Evolutionary conservation across 2,113 vertebrate species (phyloP).

Genomic region (Brachypodius melanocephalos): DNA sequence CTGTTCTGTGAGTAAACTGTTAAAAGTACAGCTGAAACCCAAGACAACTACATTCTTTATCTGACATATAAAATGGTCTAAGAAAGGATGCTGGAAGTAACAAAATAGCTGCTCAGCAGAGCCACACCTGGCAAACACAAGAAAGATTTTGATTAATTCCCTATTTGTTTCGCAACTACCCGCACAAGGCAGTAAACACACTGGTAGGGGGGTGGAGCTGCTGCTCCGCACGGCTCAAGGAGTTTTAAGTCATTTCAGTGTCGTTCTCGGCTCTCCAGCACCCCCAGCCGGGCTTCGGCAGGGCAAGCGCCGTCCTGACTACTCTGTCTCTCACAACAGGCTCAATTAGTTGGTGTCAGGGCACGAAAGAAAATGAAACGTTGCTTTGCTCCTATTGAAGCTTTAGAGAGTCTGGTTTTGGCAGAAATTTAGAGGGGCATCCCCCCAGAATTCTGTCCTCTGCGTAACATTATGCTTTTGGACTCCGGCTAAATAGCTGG

Average conservation of each 20-base stretch:
- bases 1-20: neutral
- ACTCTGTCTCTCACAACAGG: fast-evolving
- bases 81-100: neutral
- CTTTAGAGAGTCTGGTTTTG: neutral
- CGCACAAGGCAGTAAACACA: neutral
- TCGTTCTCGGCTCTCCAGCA: neutral
- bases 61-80: neutral
- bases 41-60: neutral
- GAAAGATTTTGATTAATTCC: neutral
- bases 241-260: fast-evolving
- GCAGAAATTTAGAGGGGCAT: neutral
- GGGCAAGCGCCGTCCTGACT: neutral
- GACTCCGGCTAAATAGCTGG: neutral
- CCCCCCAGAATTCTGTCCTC: neutral
- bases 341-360: neutral
- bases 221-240: fast-evolving
- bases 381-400: neutral
- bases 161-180: neutral
- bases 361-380: neutral
- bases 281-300: conserved; percentile 6
- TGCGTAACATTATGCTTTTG: neutral
- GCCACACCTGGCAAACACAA: neutral
- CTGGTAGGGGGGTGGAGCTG: fast-evolving
- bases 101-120: neutral
- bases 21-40: neutral